Evolutionary conservation across 2,888 invertebrate genomes (phyloP), one percentile per base, ranked within the genome.

Genomic region (Drosophila bunnanda): DNA sequence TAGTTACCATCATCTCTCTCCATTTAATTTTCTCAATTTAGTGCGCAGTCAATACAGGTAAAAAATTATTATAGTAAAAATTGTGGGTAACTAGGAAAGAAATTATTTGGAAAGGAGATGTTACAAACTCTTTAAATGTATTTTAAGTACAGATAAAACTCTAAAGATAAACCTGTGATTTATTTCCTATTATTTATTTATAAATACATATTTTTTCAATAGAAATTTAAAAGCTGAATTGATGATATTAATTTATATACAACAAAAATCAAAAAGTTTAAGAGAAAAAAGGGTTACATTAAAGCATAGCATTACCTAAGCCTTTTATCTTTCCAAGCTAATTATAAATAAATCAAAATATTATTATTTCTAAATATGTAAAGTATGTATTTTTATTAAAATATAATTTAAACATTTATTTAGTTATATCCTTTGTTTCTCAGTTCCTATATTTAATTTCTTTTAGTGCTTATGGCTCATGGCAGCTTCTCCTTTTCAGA

Each of bases 401-500:
- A 6, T 30, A 20, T 30, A 10, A 13, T 38, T 13, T 15, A 8
- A 20, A 2, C 0, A n/a, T 15, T 39, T 12, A 10, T 30, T 43
- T 10, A 28, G 2, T 43, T 5, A 15, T 2, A 20, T 4, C 12
- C 12, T 12, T 8, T 8, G 30, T 7, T 0, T 20, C 1, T 1
- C 15, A 13, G 8, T 15, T 39, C 17, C 7, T 9, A 13, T 15
- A 7, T 15, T 4, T 1, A 6, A 17, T 64, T 32, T 32, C 9
- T 52, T 36, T 10, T 6, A 55, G 72, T 69, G 28, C 34, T 55
- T 36, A 25, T 25, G 61, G 48, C 50, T 53, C 30, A n/a, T 32
- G 52, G 20, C 15, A 53, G 36, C 48, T 43, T 64, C 62, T 70
- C 52, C 82, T 48, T 48, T 65, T 41, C 39, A 48, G 68, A 66